Conservation (phyloP, 2,797 vertebrate genomes). For the Mormyrus proboscirostris region DNA sequence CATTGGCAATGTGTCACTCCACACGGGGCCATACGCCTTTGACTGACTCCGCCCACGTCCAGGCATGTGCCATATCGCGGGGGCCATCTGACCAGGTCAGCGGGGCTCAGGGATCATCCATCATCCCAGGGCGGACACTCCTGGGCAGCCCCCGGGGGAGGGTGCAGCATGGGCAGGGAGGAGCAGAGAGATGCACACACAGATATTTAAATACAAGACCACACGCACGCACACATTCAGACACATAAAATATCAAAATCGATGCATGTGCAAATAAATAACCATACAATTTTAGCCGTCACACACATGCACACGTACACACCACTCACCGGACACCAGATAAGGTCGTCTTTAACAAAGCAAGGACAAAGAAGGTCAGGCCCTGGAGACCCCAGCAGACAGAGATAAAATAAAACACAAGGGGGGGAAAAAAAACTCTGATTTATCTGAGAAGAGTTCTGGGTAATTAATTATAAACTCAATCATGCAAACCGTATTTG, state of each 20-base stretch:
- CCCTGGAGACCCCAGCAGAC: slow-evolving; percentile 62
- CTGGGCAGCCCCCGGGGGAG: not conserved
- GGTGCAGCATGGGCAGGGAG: not conserved
- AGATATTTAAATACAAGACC: not conserved
- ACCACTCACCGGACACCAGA: slow-evolving; percentile 43
- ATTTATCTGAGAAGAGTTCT: slow-evolving; percentile 90
- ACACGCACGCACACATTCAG: slow-evolving; percentile 33
- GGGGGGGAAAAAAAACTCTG: slow-evolving; percentile 46
- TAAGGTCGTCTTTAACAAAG: slow-evolving; percentile 71
- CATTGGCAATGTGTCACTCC: slow-evolving; percentile 60
- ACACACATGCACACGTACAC: slow-evolving; percentile 19
- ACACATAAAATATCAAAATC: slow-evolving; percentile 20
- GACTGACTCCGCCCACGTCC: slow-evolving; percentile 43
- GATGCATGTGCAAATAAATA: not conserved
- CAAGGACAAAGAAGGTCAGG: slow-evolving; percentile 84
- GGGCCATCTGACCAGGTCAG: slow-evolving; percentile 64
- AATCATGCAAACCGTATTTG: slow-evolving; percentile 95
- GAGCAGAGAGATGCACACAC: not conserved
- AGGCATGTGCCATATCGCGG: slow-evolving; percentile 55
- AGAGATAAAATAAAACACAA: slow-evolving; percentile 31
- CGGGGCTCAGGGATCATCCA: slow-evolving; percentile 76
- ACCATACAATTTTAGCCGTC: not conserved
- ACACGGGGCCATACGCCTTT: slow-evolving; percentile 29
- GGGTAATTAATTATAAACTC: slow-evolving; percentile 98
- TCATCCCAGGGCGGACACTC: slow-evolving; percentile 65